A percentile compares a stretch with the other conserved stretches of the same genome.
phyloP scores from a whole-genome alignment of 1,140 invertebrate species.

The Brachionus manjavacas region DNA sequence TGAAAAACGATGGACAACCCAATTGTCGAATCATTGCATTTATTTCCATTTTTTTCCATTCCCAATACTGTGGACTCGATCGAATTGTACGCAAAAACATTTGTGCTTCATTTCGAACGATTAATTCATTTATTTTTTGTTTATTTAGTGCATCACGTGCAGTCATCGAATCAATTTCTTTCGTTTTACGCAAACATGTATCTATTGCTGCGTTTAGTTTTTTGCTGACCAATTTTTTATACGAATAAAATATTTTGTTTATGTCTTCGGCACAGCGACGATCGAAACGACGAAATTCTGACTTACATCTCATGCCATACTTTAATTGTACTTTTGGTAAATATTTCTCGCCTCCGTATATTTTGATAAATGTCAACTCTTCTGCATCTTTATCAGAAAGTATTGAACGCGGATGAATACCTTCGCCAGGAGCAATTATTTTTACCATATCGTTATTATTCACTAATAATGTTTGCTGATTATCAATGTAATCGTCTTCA shows the following conservation, averaged over 20 bases:
- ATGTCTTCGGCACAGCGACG: neutral
- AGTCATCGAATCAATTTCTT: neutral
- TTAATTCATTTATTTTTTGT: neutral
- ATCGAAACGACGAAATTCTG: conserved; percentile 1
- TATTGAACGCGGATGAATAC: neutral
- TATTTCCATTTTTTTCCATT: too few species aligned
- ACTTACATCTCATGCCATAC: neutral
- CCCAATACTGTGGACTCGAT: conserved; percentile 26
- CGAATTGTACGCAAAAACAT: neutral
- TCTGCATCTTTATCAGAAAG: neutral
- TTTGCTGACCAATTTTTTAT: conserved; percentile 9
- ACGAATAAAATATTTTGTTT: neutral
- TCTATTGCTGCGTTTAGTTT: neutral
- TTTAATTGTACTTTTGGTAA: neutral
- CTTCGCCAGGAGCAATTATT: neutral
- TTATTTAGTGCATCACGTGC: neutral
- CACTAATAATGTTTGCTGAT: neutral
- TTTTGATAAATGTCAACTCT: neutral
- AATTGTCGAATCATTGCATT: neutral
- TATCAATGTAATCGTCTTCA: too few species aligned
- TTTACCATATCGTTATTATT: neutral
- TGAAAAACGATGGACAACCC: neutral
- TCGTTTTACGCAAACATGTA: neutral
- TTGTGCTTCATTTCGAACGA: neutral
- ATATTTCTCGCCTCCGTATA: neutral